Conservation (phyloP, 2,797 vertebrate species). For the Clarias fuscus region DNA sequence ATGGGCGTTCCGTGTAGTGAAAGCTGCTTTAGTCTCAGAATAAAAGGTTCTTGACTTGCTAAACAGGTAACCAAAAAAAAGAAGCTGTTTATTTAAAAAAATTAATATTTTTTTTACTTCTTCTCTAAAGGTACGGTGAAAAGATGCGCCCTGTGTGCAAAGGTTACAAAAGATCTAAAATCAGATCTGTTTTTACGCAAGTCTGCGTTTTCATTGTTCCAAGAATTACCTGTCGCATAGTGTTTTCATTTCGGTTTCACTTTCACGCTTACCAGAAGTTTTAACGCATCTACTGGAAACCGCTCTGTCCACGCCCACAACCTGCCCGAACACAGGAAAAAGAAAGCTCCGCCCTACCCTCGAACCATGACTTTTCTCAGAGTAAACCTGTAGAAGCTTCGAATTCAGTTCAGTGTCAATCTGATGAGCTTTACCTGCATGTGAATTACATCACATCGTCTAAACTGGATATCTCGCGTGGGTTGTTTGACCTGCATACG, state of each 20-base stretch:
- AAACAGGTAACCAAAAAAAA: too few species aligned
- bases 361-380: neutral
- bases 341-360: neutral
- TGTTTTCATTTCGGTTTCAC: slow-evolving; percentile 25
- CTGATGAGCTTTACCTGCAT: neutral
- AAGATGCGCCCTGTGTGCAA: neutral
- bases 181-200: neutral
- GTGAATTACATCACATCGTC: neutral
- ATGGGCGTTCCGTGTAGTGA: slow-evolving; percentile 23
- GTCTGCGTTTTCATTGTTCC: neutral
- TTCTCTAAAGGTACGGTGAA: neutral
- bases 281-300: neutral
- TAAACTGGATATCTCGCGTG: neutral
- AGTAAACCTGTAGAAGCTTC: neutral
- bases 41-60: too few species aligned
- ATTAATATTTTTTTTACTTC: neutral
- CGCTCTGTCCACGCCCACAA: neutral
- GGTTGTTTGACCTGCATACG: neutral
- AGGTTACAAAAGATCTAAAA: neutral
- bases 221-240: neutral
- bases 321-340: neutral
- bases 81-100: too few species aligned
- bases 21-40: neutral
- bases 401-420: neutral
- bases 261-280: neutral